phyloP scores from a whole-genome alignment of 2,797 vertebrate species.

The Propithecus deckenii region DNA sequence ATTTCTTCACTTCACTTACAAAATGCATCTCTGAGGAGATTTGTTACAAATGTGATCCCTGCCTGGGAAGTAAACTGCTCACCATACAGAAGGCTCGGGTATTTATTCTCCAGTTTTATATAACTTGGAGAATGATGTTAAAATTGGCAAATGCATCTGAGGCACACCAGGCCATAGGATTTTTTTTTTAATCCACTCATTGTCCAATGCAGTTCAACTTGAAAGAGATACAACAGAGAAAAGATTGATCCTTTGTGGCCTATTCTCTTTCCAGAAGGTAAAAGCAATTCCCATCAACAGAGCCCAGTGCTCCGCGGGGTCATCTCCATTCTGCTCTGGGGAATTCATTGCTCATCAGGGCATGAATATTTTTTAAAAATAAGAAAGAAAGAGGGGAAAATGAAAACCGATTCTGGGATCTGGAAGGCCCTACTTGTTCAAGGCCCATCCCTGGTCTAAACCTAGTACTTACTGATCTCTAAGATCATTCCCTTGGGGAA shows the following conservation, averaged over 20 bases:
- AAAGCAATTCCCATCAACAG: constrained; percentile 79
- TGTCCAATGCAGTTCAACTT: constrained; percentile 77
- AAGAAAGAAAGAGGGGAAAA: constrained; percentile 65
- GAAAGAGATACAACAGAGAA: constrained; percentile 78
- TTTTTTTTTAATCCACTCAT: constrained; percentile 78
- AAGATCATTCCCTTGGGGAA: background rate
- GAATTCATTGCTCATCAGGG: constrained; percentile 73
- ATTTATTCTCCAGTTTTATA: constrained; percentile 75
- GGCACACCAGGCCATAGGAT: constrained; percentile 73
- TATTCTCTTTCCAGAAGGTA: constrained; percentile 77
- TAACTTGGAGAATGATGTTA: constrained; percentile 78
- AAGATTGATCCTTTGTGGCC: constrained; percentile 78
- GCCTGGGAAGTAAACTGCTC: constrained; percentile 76
- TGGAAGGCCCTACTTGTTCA: constrained; percentile 55
- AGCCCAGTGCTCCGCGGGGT: constrained; percentile 62
- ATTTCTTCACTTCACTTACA: constrained; percentile 82
- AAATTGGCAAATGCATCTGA: constrained; percentile 77
- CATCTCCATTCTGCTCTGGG: constrained; percentile 72
- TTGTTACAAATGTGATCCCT: constrained; percentile 77
- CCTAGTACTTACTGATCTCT: background rate
- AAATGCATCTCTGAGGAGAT: constrained; percentile 80
- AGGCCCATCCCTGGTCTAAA: background rate
- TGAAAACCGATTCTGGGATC: constrained; percentile 42
- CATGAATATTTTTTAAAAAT: constrained; percentile 76
- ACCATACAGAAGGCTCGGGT: constrained; percentile 38